Evolutionary conservation across 2,113 vertebrate species (phyloP), one percentile per base, ranked within the genome.

Genomic region (Menidia beryllina): DNA sequence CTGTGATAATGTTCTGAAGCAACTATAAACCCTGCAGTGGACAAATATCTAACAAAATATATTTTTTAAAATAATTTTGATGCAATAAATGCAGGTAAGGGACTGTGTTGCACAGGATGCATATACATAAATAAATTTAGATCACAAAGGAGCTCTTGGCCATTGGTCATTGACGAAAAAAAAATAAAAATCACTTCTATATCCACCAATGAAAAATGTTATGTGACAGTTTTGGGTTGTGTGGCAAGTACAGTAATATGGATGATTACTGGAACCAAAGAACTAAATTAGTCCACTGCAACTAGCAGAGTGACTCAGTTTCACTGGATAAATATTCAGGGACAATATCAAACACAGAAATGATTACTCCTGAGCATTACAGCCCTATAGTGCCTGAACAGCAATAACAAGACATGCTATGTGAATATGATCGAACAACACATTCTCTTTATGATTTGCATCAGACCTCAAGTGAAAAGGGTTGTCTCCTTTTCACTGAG

Each of bases 81-180:
- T 43, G 57, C 53, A 6, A 50, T n/a, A 7, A 54, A 41, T 10
- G 20, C 34, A 25, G 21, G 19, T 23, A 52, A 27, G 57, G 30
- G 58, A 59, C 54, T 51, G 17, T 17, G 8, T 15, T 25, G 34
- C 23, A n/a, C 13, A 13, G 25, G 30, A 34, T 45, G 30, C 10
- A 48, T 19, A 65, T 48, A 27, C 47, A 41, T 10, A 45, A 73
- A 78, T 86, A 59, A 75, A 75, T 76, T 79, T 74, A 77, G 47
- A 63, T 56, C 77, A 61, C 64, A 71, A 12, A 70, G 34, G 58
- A 57, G 45, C 6, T 71, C 5, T 47, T 50, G 36, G 53, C 21
- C 5, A 5, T 74, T 50, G 36, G 38, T 23, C 39, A 47, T 43
- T 14, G 19, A 12, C 54, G 47, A 50, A 36, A 51, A 72, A 45